Base-by-base conservation (phyloP, 2,113 vertebrate genomes). In the Ivindomyrus marchei region DNA sequence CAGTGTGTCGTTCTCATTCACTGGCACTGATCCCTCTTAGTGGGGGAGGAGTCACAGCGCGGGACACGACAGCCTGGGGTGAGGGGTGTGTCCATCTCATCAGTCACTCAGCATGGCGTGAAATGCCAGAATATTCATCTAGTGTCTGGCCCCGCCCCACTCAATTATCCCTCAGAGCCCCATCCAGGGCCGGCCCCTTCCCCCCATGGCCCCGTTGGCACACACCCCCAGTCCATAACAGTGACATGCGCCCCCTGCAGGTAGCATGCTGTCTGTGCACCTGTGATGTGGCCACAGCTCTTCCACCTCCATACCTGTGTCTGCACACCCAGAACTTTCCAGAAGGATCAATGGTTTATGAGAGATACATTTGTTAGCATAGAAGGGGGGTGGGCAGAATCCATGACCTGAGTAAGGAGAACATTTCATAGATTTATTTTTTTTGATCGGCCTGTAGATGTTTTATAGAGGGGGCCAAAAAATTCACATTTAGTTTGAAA, bases 1-100 rank as follows among this genome's bases (percentile, higher is more conserved):
- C 85, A 52, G 24, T 21, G 21, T 8, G 19, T 46, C 85, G 4
- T 8, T 36, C 85, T 87, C 85, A 52, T 87, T 87, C 49, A 52
- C 46, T 58, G 52, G 36, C 86, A 58, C 87, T 88, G 87, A 88
- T 88, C 87, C 87, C 87, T 62, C 36, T 88, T 62, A 88, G 87
- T 9, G 52, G 31, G 86, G 56, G 87, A 50, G 56, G 36, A 53
- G 87, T 39, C 36, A 17, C 8, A n/a, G 56, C 2, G 3, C 3
- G 17, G 19, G 56, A 19, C 24, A 45, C 13, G 21, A 36, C 74
- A 80, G 24, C 19, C 45, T 62, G 39, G 56, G 52, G 2, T 17
- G 42, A 53, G 53, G 21, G 87, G 56, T 2, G 85, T 31, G 49
- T 13, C n/a, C 85, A 87, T 13, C 45, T 27, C 21, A 46, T 46